These are phyloP conservation scores for Myopa tessellatipennis DNA, from an alignment of 2,888 invertebrate species.

Conservation along the genomic window DNA sequence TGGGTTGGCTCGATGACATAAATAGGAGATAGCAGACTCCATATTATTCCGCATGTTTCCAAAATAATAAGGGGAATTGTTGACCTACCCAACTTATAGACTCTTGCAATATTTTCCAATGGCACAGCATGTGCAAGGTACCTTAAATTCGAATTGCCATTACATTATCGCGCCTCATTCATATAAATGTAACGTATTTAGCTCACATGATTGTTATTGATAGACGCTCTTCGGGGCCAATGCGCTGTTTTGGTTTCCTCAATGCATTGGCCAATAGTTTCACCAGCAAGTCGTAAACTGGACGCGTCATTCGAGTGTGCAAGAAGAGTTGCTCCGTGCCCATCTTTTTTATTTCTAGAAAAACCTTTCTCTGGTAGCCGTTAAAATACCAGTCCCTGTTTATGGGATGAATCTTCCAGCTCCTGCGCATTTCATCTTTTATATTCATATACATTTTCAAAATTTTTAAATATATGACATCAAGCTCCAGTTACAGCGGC, in stretches of 20 bases:
- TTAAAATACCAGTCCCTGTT: conserved; percentile 5
- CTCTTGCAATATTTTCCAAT: conserved; percentile 31
- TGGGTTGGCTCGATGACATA: conserved; percentile 25
- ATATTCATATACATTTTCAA: neutral
- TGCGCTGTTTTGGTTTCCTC: conserved; percentile 11
- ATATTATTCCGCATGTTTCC: conserved; percentile 55
- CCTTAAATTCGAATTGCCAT: neutral
- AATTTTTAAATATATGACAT: neutral
- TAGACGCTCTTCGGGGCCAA: conserved; percentile 14
- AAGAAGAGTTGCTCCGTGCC: conserved; percentile 16
- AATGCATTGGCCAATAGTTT: neutral
- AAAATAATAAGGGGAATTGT: conserved; percentile 56
- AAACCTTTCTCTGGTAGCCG: conserved; percentile 6
- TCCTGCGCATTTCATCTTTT: neutral
- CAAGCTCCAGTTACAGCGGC: too few relatives aligned
- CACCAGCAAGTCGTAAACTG: conserved; percentile 1
- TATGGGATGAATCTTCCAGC: conserved; percentile 19
- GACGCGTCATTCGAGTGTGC: conserved; percentile 11
- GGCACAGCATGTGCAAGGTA: conserved; percentile 43
- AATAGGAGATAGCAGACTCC: conserved; percentile 67
- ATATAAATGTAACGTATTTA: neutral
- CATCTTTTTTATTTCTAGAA: conserved; percentile 11
- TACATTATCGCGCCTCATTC: neutral
- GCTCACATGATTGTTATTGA: conserved; percentile 13
- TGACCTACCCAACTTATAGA: conserved; percentile 66